Conservation (phyloP, 2,888 invertebrate species). For the Oscheius sp. region DNA sequence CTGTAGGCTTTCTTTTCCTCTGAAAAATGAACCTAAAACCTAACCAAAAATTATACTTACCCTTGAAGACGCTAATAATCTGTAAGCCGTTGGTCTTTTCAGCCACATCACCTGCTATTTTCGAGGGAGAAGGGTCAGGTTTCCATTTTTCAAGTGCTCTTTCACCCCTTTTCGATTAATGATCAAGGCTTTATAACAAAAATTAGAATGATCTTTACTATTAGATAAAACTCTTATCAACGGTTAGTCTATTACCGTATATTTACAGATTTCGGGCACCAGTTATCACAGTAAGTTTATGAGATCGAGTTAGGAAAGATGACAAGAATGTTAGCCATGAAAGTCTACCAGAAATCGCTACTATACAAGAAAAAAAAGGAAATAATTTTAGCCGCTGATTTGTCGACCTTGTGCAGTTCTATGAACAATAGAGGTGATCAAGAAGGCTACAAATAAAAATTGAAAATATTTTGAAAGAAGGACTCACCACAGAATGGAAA, state of each 20-base stretch:
- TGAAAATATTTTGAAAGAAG: background rate
- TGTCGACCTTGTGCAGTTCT: slow-evolving; percentile 58
- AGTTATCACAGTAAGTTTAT: slow-evolving; percentile 17
- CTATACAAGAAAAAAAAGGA: background rate
- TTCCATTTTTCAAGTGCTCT: no score
- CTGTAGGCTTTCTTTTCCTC: slow-evolving; percentile 9
- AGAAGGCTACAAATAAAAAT: slow-evolving; percentile 51
- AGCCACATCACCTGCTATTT: no score
- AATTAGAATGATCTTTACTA: background rate
- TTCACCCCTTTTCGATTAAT: no score
- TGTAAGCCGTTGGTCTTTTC: no score
- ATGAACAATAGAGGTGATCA: slow-evolving; percentile 61
- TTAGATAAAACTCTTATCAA: background rate
- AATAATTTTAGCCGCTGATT: background rate
- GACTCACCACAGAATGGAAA: slow-evolving; percentile 62
- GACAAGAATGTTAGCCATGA: background rate
- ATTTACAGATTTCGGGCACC: slow-evolving; percentile 17
- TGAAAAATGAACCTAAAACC: slow-evolving; percentile 1
- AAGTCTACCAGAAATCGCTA: background rate
- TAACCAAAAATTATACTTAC: background rate
- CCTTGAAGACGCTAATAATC: no score
- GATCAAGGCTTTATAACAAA: no score
- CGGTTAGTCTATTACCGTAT: slow-evolving; percentile 4
- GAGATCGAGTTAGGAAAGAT: slow-evolving; percentile 17
- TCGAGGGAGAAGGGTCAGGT: no score